Evolutionary conservation across 2,888 invertebrate genomes (phyloP).

Genomic region (Tipula vernalis): DNA sequence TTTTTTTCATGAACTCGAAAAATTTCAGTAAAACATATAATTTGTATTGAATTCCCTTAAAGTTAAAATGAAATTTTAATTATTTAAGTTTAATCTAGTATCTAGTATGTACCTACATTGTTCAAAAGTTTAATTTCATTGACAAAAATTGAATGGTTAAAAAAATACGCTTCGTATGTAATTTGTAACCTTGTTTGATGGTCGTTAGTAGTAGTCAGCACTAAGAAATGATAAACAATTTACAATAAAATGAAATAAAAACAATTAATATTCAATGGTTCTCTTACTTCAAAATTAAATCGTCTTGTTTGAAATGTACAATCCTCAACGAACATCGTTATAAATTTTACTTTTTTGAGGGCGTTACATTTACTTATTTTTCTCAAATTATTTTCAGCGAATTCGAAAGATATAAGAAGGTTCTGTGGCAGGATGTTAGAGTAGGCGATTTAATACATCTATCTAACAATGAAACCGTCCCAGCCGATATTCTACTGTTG

Average conservation of each 20-base stretch:
- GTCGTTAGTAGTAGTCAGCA: too few relatives aligned
- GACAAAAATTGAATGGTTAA: not conserved
- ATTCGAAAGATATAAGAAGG: conserved; percentile 66
- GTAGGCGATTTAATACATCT: conserved; percentile 92
- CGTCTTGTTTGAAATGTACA: too few relatives aligned
- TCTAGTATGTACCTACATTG: not conserved
- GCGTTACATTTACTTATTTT: not conserved
- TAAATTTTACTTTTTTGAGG: too few relatives aligned
- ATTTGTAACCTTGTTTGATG: too few relatives aligned
- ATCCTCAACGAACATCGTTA: too few relatives aligned
- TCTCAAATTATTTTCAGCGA: conserved; percentile 43
- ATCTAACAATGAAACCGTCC: conserved; percentile 92
- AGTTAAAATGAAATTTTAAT: not conserved
- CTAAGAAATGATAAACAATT: too few relatives aligned
- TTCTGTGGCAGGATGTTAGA: conserved; percentile 79
- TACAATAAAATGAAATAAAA: too few relatives aligned
- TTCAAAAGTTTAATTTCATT: not conserved
- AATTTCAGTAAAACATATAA: not conserved
- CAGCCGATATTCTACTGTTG: conserved; percentile 86
- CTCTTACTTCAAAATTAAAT: too few relatives aligned
- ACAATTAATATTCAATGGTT: too few relatives aligned
- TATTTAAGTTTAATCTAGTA: not conserved
- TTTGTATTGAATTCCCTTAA: not conserved
- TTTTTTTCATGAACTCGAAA: not conserved
- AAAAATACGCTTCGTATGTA: too few relatives aligned